Evolutionary conservation across 2,888 invertebrate genomes (phyloP), one percentile per base, ranked within the genome.

Genomic region (Synergus laeviventris): DNA sequence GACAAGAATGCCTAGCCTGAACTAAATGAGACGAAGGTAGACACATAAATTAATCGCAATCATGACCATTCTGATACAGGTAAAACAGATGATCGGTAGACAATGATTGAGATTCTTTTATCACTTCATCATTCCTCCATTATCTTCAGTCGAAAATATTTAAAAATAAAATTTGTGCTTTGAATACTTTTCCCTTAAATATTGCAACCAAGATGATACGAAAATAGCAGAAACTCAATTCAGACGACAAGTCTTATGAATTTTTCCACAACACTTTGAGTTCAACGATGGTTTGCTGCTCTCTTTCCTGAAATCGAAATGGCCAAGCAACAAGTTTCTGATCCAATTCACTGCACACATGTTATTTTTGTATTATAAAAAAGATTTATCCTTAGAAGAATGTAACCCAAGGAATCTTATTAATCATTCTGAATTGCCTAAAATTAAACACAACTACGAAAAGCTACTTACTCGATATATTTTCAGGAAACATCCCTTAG

Each of bases 31-130:
- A 70, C n/a, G 70, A 70, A 70, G 49, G 49, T 49, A 70, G 70
- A 70, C 70, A 70, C 2, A 12, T 21, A 45, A 70, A 70, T 70
- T 70, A 70, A 70, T 70, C 70, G n/a, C n/a, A 49, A 70, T 70
- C 45, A 70, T 9, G 31, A 70, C 31, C 24, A 70, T 31, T 70
- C 1, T 21, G 56, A 21, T 11, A 4, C 31, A 14, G 18, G 21
- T 3, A 14, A 56, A 56, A 21, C 1, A 9, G n/a, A 49, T 9
- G n/a, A 49, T 49, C 49, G 8, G 0, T 2, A 49, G n/a, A 1
- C 49, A 2, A n/a, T 49, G 45, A 45, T 16, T 45, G 12, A 42
- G 1, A 12, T 16, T 54, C 18, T n/a, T 54, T 9, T 56, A 4
- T 56, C 11, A 21, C 2, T 21, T 3, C 56, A n/a, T n/a, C n/a